phyloP scores from a whole-genome alignment of 2,797 vertebrate genomes.

The Benthosema pterotum region DNA sequence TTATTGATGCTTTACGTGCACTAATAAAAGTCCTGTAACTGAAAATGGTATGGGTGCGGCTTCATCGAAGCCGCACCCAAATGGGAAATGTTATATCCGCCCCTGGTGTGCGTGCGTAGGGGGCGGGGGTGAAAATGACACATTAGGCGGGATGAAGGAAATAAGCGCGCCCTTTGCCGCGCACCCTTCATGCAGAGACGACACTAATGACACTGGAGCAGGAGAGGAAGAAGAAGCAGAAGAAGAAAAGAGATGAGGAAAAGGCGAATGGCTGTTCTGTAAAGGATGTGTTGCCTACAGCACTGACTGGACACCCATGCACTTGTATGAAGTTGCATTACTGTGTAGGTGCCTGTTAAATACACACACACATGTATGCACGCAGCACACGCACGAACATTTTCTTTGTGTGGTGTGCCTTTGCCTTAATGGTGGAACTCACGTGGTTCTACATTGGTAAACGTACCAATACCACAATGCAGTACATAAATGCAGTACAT shows the following conservation, averaged over 20 bases:
- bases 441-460: too few relatives aligned
- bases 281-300: conserved; percentile 32
- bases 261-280: conserved; percentile 22
- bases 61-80: too few relatives aligned
- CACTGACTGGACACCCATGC: conserved; percentile 11
- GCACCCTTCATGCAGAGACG: conserved; percentile 32
- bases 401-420: too few relatives aligned
- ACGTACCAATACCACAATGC: too few relatives aligned
- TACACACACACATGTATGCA: neutral
- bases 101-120: too few relatives aligned
- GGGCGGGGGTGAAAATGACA: conserved; percentile 40
- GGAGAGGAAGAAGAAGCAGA: conserved; percentile 1
- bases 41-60: too few relatives aligned
- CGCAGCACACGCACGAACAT: neutral
- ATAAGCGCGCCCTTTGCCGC: conserved; percentile 54
- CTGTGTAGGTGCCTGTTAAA: neutral
- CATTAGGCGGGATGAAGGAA: conserved; percentile 63
- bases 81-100: too few relatives aligned
- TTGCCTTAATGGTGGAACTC: too few relatives aligned
- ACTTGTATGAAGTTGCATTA: neutral
- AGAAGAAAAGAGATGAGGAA: conserved; percentile 12
- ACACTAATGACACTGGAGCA: conserved; percentile 43
- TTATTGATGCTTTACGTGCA: too few relatives aligned
- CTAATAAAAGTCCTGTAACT: too few relatives aligned
- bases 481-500: too few relatives aligned